Evolutionary conservation across 1,140 invertebrate species (phyloP), one percentile per base, ranked within the genome.

Genomic region (Drosophila gunungcola): DNA sequence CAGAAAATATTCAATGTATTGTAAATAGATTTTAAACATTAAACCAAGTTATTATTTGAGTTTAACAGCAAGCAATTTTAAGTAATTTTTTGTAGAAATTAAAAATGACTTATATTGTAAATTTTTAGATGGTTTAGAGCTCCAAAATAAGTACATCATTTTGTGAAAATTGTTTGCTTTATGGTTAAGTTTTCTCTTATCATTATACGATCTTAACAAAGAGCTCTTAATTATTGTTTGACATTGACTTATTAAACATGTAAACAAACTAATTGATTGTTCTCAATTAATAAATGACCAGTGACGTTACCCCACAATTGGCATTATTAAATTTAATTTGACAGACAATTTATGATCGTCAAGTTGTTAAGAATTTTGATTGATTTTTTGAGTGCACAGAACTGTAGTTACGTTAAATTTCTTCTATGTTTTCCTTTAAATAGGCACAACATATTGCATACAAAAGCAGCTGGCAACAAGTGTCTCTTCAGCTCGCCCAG

Each of bases 391-490:
- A 10, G 32, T 55, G 9, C 7, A 13, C 6, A 43, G 42, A 42
- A 12, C 21, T 16, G 10, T n/a, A 29, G 2, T 41, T 13, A 5
- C 2, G 36, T 32, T 27, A 48, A 42, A 52, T 45, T 3, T 3
- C 6, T 11, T 42, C 36, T 39, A 25, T 21, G 13, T 29, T 7
- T 29, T 12, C 21, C 4, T 39, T 9, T 43, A 34, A 43, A 54
- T 46, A 6, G 29, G 3, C 49, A 21, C 3, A 25, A 32, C 64
- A 62, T 72, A 52, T 54, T 62, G 61, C 67, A 51, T 43, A 74
- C 58, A 29, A 41, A 21, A 63, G 42, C 76, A 79, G 77, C 84
- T 80, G 77, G 80, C 84, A 86, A 86, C 83, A 86, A 86, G 83
- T 86, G 82, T 67, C 42, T 27, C 70, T 34, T 53, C 32, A 60